Evolutionary conservation across 2,888 invertebrate species (phyloP), one percentile per base, ranked within the genome.

Genomic region (Scaeva pyrastri): DNA sequence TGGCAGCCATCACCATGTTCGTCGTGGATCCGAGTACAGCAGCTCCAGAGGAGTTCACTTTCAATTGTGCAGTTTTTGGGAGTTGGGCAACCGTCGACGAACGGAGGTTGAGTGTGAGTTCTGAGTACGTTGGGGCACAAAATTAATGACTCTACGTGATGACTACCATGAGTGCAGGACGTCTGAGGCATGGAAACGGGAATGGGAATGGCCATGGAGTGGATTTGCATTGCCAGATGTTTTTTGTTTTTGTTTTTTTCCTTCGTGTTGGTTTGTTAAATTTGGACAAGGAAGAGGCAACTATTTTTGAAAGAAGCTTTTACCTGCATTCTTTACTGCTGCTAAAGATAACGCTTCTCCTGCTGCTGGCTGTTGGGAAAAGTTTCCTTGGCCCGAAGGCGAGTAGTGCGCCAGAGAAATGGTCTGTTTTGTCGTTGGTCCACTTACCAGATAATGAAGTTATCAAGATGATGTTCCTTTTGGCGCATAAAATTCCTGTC

Each of bases 91-190:
- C n/a, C n/a, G 31, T 31, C 2, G 31, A n/a, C 2, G 2, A 19
- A n/a, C 4, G 12, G 39, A 26, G 14, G 26, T 16, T n/a, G 31
- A 58, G 52, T 72, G 39, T 36, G 72, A 72, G 72, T 19, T n/a
- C 8, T 16, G 48, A 16, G 16, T 45, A 56, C 55, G 68, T 81
- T 81, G 71, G 77, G 58, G 74, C 81, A 76, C 81, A 82, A 86
- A 78, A 86, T 86, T 86, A 86, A 86, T 86, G 86, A 86, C 77
- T 82, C 70, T 86, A 86, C 86, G 86, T 86, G 86, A 81, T 81
- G 81, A 78, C 81, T 81, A 45, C 62, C 16, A 72, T 16, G 19
- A 43, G 64, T 36, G 36, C 23, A 70, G 31, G 52, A 70, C 23
- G 56, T 60, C 48, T 41, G 45, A 45, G 56, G 58, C 45, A 31